Evolutionary conservation across 2,888 invertebrate genomes (phyloP).

Genomic region (Calephelis perditalis): DNA sequence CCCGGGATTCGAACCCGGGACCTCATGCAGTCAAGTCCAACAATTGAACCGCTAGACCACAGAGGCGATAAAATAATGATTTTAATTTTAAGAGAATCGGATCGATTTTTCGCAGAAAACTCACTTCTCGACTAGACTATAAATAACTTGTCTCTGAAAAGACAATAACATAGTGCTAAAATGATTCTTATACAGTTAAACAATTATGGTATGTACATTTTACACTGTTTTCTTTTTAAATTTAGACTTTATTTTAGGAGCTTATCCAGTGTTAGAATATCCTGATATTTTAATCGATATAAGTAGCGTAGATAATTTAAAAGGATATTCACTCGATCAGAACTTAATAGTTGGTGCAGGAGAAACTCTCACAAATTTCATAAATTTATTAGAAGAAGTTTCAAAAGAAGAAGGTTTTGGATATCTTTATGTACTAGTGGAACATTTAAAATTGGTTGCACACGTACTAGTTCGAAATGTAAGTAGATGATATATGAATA

Average conservation of each 20-base stretch:
- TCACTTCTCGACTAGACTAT: too few relatives aligned
- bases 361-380: slow-evolving; percentile 67
- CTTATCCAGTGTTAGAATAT: slow-evolving; percentile 50
- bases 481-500: slow-evolving; percentile 28
- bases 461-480: slow-evolving; percentile 85
- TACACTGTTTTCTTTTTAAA: too few relatives aligned
- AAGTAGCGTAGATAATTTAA: slow-evolving; percentile 74
- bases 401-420: slow-evolving; percentile 58
- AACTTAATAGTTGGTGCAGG: slow-evolving; percentile 76
- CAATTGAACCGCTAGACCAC: too few relatives aligned
- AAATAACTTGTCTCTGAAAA: too few relatives aligned
- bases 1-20: too few relatives aligned
- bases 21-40: too few relatives aligned
- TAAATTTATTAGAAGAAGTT: slow-evolving; percentile 56
- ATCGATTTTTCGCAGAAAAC: too few relatives aligned
- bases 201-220: too few relatives aligned
- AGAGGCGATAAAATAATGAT: too few relatives aligned
- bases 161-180: too few relatives aligned
- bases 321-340: slow-evolving; percentile 45
- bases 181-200: too few relatives aligned
- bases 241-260: slow-evolving; percentile 40
- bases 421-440: slow-evolving; percentile 77
- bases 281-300: slow-evolving; percentile 80
- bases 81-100: too few relatives aligned
- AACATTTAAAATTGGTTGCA: slow-evolving; percentile 82